Evolutionary conservation across 2,797 vertebrate species (phyloP), one percentile per base, ranked within the genome.

Genomic region (Mycteria americana): DNA sequence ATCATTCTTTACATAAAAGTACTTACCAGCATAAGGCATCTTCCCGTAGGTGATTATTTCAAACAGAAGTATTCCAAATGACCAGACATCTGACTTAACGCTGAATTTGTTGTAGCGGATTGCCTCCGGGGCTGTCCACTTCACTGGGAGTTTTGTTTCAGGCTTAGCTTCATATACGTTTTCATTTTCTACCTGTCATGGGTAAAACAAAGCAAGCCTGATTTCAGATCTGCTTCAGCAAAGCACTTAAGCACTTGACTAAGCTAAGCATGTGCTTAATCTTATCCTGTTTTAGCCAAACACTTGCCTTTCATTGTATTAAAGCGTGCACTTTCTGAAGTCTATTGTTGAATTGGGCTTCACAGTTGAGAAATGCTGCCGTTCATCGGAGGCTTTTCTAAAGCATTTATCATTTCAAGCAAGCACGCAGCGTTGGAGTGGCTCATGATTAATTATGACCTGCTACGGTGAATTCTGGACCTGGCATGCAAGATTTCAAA

Each of bases 31-130:
- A 35, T 99, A 99, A 17, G 99, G 99, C 97, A 98, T 98, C 97
- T 99, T 98, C 85, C 99, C 99, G 6, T 99, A 99, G 31, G 99
- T 99, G 94, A 99, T 96, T 96, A 99, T 99, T 98, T 99, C 99
- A 96, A 98, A 99, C 72, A 99, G 98, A 91, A 99, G 97, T 95
- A 99, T 98, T 63, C 99, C 99, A 96, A 99, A 99, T 37, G 99
- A 99, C 99, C 99, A 99, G 53, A 99, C 97, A 53, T 99, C 99
- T 2, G 99, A 99, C 95, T 99, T 99, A 96, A 99, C 98, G 85
- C 97, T 98, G 97, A 99, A 99, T 96, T 97, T 99, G 97, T 98
- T 98, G n/a, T 93, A 89, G 28, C 89, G 94, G 60, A 99, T 98
- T 67, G 98, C 99, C 97, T 99, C 99, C 0, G 99, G 99, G 24